Conservation (phyloP, 23 tunicate genomes). For the Ciona savignyi region DNA sequence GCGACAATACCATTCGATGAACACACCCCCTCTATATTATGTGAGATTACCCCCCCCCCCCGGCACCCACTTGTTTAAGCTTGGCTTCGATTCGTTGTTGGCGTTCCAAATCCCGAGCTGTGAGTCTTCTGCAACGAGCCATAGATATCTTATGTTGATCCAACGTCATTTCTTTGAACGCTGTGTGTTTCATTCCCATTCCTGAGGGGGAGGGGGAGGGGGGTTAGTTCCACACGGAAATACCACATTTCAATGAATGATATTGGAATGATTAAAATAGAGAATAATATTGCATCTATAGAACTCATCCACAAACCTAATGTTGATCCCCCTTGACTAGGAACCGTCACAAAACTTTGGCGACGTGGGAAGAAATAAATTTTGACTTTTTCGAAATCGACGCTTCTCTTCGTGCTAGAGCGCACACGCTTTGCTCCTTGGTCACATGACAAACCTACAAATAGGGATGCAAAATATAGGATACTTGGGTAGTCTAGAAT, state of each 20-base stretch:
- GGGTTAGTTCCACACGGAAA: not conserved
- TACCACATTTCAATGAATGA: not conserved
- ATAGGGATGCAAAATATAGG: too few species aligned
- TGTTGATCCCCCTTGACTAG: constrained; percentile 94
- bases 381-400: constrained; percentile 60
- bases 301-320: constrained; percentile 40
- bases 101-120: constrained; percentile 15
- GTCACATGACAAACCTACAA: too few species aligned
- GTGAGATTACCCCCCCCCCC: too few species aligned
- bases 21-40: too few species aligned
- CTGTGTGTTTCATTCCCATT: constrained; percentile 55
- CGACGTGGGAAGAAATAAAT: constrained; percentile 76
- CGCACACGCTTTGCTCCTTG: too few species aligned
- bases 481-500: too few species aligned
- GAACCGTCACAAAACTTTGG: constrained; percentile 92
- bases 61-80: constrained; percentile 56
- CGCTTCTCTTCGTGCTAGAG: constrained; percentile 24
- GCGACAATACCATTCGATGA: too few species aligned
- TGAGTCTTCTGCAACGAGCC: constrained; percentile 11
- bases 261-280: not conserved
- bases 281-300: not conserved
- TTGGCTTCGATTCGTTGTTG: constrained; percentile 38
- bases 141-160: constrained; percentile 46
- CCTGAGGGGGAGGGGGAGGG: constrained; percentile 40
- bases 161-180: constrained; percentile 44